Conservation (phyloP, 2,888 invertebrate genomes). For the Microctonus hyperodae region DNA sequence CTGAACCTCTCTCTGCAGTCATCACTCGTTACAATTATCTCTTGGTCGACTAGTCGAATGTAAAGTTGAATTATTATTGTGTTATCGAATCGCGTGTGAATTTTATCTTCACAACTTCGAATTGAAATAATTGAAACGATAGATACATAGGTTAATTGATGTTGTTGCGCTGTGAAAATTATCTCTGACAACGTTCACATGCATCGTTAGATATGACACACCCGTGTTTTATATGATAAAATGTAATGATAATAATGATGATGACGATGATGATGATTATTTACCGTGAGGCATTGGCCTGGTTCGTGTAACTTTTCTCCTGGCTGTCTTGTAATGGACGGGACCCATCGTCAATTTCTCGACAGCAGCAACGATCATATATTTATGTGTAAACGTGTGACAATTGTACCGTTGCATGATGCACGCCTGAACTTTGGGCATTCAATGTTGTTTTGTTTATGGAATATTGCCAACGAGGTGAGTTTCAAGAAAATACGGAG, state of each 20-base stretch:
- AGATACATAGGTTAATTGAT: too few species aligned
- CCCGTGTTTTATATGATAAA: background rate
- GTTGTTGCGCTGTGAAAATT: background rate
- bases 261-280: constrained; percentile 10
- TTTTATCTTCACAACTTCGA: background rate
- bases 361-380: constrained; percentile 13
- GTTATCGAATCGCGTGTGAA: background rate
- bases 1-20: background rate
- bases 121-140: background rate
- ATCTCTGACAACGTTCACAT: background rate
- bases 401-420: constrained; percentile 26
- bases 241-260: constrained; percentile 5
- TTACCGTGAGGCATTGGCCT: background rate
- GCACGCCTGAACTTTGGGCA: constrained; percentile 27
- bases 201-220: background rate
- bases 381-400: constrained; percentile 27
- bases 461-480: constrained; percentile 23
- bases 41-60: background rate
- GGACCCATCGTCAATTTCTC: constrained; percentile 12
- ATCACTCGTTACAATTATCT: background rate
- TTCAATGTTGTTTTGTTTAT: constrained; percentile 18
- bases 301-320: background rate
- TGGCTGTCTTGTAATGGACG: constrained; percentile 19
- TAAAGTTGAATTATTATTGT: background rate
- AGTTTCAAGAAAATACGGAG: too few species aligned